Percentiles rank a stretch among this genome's conserved stretches.
These are phyloP conservation scores for Spisula subtruncata DNA, from an alignment of 2,888 invertebrate genomes.

Conservation along the genomic window DNA sequence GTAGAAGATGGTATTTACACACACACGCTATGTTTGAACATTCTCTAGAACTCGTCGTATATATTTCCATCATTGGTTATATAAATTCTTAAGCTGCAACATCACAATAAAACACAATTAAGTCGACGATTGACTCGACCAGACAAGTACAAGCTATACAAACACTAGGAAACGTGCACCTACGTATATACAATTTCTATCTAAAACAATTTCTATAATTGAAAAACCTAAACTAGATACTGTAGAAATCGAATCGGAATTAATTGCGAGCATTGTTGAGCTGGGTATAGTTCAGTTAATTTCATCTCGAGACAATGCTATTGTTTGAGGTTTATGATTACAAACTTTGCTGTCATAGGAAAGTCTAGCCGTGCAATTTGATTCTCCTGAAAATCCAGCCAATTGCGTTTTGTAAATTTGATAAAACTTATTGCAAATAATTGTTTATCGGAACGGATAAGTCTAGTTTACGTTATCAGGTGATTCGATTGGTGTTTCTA, in stretches of 20 bases:
- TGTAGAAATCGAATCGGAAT: not conserved
- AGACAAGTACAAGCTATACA: not conserved
- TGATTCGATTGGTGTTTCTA: not conserved
- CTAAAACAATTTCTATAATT: conserved; percentile 3
- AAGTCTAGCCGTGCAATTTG: not conserved
- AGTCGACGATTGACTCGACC: too few species aligned
- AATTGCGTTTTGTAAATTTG: conserved; percentile 13
- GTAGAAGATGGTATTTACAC: too few species aligned
- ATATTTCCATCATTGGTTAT: too few species aligned
- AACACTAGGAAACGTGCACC: not conserved
- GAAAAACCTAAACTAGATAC: not conserved
- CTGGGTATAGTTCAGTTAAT: not conserved
- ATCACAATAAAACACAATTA: too few species aligned
- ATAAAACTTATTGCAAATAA: not conserved
- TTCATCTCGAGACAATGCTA: not conserved
- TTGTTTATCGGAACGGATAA: not conserved
- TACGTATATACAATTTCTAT: not conserved
- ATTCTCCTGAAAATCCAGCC: not conserved
- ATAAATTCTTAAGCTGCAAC: too few species aligned
- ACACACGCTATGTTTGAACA: too few species aligned
- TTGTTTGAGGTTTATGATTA: not conserved
- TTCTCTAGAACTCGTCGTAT: too few species aligned
- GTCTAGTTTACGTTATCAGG: not conserved
- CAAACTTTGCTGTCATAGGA: not conserved
- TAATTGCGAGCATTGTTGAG: not conserved